Conservation (phyloP, 2,797 vertebrate genomes). For the Apogon hyalosoma region DNA sequence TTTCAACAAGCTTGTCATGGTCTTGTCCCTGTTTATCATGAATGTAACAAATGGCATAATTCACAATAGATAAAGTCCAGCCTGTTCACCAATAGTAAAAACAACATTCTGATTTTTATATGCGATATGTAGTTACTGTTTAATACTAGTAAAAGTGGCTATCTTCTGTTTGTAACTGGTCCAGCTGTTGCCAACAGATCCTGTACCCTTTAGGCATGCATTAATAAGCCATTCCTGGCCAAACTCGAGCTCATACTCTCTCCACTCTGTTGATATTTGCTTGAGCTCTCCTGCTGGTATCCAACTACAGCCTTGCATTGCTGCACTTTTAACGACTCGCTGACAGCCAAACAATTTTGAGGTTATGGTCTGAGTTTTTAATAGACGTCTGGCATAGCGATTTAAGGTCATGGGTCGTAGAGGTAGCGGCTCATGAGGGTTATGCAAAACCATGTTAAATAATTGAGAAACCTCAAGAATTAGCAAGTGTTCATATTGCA, state of each 20-base stretch:
- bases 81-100: background rate
- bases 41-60: conserved; percentile 15
- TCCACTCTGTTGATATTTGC: conserved; percentile 28
- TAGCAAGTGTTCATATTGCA: conserved; percentile 10
- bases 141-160: background rate
- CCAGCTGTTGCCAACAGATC: conserved; percentile 19
- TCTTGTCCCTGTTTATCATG: conserved; percentile 6
- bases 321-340: conserved; percentile 28
- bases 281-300: conserved; percentile 6
- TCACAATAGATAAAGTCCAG: background rate
- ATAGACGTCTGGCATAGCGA: conserved; percentile 19
- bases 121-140: background rate
- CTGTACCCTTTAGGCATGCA: conserved; percentile 27
- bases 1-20: conserved; percentile 12
- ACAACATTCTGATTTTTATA: background rate
- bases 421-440: conserved; percentile 6
- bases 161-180: conserved; percentile 31
- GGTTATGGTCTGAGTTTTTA: conserved; percentile 17
- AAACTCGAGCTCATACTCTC: conserved; percentile 33
- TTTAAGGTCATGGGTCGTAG: conserved; percentile 24
- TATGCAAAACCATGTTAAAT: conserved; percentile 7
- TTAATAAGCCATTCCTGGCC: conserved; percentile 39
- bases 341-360: conserved; percentile 35
- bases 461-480: background rate
- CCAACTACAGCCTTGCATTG: conserved; percentile 30